Evolutionary conservation across 1,140 invertebrate species (phyloP).

Genomic region (Formica exsecta): DNA sequence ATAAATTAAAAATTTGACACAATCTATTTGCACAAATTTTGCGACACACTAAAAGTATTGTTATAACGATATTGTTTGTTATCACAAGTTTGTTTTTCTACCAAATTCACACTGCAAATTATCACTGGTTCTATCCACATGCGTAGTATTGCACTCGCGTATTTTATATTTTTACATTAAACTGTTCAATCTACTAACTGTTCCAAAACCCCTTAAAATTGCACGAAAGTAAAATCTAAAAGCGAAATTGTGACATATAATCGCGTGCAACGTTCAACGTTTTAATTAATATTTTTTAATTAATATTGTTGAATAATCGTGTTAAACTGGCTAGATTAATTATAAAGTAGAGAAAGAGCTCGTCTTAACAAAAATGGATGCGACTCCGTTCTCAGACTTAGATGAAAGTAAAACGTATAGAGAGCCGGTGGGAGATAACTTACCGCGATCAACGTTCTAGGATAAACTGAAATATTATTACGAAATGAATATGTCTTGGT

Average conservation of each 20-base stretch:
- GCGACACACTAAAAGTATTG: not conserved
- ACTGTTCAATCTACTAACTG: not conserved
- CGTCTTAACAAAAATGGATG: not conserved
- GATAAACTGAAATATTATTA: constrained; percentile 56
- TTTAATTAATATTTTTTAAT: constrained; percentile 21
- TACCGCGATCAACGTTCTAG: constrained; percentile 25
- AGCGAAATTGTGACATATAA: not conserved
- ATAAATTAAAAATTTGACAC: not conserved
- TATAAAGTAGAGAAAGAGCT: not conserved
- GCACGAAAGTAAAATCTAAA: constrained; percentile 69
- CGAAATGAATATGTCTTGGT: constrained; percentile 60
- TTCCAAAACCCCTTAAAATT: not conserved
- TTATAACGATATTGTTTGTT: not conserved
- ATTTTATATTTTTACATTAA: not conserved
- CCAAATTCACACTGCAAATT: not conserved
- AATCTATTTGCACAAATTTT: not conserved
- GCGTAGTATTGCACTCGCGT: not conserved
- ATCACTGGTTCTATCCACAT: not conserved
- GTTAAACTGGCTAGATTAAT: not conserved
- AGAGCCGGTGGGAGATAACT: not conserved
- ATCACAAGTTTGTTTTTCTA: not conserved
- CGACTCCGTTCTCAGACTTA: not conserved
- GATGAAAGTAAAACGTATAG: constrained; percentile 38
- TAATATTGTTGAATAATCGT: not conserved
- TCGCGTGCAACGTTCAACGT: not conserved